phyloP scores from a whole-genome alignment of 2,888 invertebrate species.

The Aphodius sticticus region DNA sequence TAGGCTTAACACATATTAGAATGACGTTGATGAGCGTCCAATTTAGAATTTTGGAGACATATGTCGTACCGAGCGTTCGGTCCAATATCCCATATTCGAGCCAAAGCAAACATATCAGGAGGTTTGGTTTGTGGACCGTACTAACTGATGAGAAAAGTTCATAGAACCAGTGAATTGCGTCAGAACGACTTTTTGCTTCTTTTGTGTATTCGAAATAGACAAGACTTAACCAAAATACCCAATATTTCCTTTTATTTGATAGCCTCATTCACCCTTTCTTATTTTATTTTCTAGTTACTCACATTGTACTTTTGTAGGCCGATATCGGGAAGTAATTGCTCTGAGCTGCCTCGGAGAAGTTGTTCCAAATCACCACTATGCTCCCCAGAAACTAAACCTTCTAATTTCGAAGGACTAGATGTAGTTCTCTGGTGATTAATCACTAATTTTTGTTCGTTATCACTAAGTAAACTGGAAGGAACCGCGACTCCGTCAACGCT shows the following conservation, averaged over 20 bases:
- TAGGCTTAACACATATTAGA: background rate
- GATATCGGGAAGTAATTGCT: slow-evolving; percentile 71
- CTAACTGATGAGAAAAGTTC: no score
- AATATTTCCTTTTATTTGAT: no score
- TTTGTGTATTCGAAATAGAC: no score
- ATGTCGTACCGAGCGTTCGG: background rate
- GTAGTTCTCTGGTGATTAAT: slow-evolving; percentile 78
- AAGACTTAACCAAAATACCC: no score
- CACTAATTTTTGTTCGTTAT: slow-evolving; percentile 55
- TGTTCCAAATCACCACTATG: slow-evolving; percentile 77
- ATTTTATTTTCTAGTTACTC: slow-evolving; percentile 44
- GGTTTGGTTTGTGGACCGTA: background rate
- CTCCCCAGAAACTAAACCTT: slow-evolving; percentile 63
- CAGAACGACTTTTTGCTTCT: no score
- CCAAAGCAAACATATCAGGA: background rate
- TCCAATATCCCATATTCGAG: background rate
- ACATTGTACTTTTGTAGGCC: slow-evolving; percentile 54
- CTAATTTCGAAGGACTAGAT: slow-evolving; percentile 81
- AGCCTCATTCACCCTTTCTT: no score
- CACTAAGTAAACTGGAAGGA: slow-evolving; percentile 51
- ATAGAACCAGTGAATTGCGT: no score
- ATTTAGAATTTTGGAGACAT: background rate
- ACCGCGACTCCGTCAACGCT: slow-evolving; percentile 48
- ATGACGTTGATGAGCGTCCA: background rate
- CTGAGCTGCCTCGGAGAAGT: slow-evolving; percentile 80